phyloP scores from a whole-genome alignment of 30 jellyfish, hydroid and myxozoan genomes.

The Hydra vulgaris region DNA sequence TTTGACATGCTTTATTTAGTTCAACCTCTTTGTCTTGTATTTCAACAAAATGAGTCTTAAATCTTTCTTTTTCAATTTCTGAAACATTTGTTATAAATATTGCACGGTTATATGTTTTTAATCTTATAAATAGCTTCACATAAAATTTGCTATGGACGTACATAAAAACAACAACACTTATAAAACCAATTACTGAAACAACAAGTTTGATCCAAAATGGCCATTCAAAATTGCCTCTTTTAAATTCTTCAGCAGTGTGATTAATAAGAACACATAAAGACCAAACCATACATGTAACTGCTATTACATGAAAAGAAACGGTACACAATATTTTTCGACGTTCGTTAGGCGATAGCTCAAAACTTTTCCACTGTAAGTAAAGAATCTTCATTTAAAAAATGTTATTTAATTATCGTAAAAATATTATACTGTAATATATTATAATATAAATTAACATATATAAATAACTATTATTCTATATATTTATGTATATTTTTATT shows the following conservation, averaged over 20 bases:
- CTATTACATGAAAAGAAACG: constrained; percentile 81
- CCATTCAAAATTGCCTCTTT: constrained; percentile 78
- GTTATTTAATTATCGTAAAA: no score
- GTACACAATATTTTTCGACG: constrained; percentile 87
- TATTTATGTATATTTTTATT: no score
- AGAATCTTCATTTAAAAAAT: no score
- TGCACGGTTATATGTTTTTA: constrained; percentile 80
- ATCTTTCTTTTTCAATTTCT: constrained; percentile 29
- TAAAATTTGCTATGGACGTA: constrained; percentile 88
- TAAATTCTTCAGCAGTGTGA: constrained; percentile 87
- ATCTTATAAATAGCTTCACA: constrained; percentile 58
- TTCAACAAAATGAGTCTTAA: neutral
- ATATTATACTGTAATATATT: no score
- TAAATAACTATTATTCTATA: no score
- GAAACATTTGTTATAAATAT: constrained; percentile 69
- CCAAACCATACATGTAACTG: constrained; percentile 94
- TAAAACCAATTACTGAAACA: constrained; percentile 93
- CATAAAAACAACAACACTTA: constrained; percentile 97
- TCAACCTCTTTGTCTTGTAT: no score
- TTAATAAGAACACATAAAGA: constrained; percentile 91
- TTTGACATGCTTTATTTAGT: no score
- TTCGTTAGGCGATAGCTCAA: constrained; percentile 82
- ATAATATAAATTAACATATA: no score
- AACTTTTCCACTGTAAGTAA: constrained; percentile 94
- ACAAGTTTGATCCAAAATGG: constrained; percentile 97